Evolutionary conservation across 2,113 vertebrate species (phyloP).

Genomic region (Indicator maculatus): DNA sequence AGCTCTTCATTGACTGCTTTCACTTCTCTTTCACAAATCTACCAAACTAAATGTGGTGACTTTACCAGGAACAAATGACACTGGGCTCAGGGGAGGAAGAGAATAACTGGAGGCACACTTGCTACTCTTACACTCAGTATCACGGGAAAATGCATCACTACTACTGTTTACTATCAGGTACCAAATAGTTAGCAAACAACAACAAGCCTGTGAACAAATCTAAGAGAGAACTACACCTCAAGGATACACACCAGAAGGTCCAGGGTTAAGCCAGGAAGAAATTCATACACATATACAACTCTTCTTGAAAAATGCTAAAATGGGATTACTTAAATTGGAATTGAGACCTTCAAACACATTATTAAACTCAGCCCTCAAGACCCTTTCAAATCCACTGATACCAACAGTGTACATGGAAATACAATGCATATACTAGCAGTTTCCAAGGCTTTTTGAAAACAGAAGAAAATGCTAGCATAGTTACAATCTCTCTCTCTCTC

Average conservation of each 20-base stretch:
- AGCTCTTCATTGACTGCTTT: background rate
- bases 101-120: background rate
- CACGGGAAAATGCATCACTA: background rate
- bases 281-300: background rate
- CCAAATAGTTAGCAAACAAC: background rate
- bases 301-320: background rate
- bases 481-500: background rate
- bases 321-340: background rate
- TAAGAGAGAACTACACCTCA: background rate
- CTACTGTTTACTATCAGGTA: background rate
- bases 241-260: background rate
- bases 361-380: background rate
- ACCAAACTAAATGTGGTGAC: background rate
- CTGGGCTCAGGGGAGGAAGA: background rate
- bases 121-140: background rate
- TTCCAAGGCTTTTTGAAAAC: constrained; percentile 31
- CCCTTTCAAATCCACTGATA: background rate
- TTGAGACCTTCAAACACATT: background rate
- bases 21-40: background rate
- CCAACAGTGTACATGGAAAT: background rate
- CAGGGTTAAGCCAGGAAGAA: background rate
- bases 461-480: constrained; percentile 2
- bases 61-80: constrained; percentile 1
- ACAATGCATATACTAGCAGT: background rate
- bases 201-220: background rate